Conservation (phyloP, 1,140 invertebrate species). For the Monochamus saltuarius region DNA sequence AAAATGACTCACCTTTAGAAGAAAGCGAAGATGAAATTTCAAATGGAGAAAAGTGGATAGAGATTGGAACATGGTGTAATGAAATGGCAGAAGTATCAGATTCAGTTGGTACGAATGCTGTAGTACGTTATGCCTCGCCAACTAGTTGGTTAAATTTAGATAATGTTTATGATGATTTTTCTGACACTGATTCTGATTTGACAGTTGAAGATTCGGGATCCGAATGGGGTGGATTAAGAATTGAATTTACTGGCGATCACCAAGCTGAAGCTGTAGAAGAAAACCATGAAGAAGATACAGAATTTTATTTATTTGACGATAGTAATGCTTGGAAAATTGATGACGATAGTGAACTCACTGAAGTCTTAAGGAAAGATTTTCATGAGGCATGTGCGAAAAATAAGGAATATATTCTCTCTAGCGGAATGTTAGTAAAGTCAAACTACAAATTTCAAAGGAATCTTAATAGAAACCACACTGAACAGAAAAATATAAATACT, state of each 20-base stretch:
- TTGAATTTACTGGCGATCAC: conserved; percentile 80
- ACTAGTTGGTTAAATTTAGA: conserved; percentile 52
- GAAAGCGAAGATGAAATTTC: conserved; percentile 50
- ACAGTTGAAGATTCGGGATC: conserved; percentile 53
- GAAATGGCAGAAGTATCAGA: conserved; percentile 66
- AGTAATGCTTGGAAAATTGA: conserved; percentile 38
- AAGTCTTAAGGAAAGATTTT: conserved; percentile 46
- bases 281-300: conserved; percentile 45
- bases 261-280: conserved; percentile 82
- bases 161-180: conserved; percentile 49
- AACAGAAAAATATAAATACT: neutral
- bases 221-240: conserved; percentile 61
- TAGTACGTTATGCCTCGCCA: conserved; percentile 55
- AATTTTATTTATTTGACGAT: conserved; percentile 34
- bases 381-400: conserved; percentile 37
- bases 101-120: conserved; percentile 11
- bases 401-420: conserved; percentile 36
- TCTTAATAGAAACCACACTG: conserved; percentile 18
- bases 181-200: conserved; percentile 45
- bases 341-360: conserved; percentile 45
- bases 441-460: conserved; percentile 32
- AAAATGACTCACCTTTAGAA: conserved; percentile 41
- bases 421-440: conserved; percentile 34
- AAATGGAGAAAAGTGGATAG: conserved; percentile 57
- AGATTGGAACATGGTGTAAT: conserved; percentile 90